Percentiles rank a stretch among this genome's conserved stretches.
Evolutionary conservation across 2,797 vertebrate genomes (phyloP).

Genomic region (Jordanella pulchra): DNA sequence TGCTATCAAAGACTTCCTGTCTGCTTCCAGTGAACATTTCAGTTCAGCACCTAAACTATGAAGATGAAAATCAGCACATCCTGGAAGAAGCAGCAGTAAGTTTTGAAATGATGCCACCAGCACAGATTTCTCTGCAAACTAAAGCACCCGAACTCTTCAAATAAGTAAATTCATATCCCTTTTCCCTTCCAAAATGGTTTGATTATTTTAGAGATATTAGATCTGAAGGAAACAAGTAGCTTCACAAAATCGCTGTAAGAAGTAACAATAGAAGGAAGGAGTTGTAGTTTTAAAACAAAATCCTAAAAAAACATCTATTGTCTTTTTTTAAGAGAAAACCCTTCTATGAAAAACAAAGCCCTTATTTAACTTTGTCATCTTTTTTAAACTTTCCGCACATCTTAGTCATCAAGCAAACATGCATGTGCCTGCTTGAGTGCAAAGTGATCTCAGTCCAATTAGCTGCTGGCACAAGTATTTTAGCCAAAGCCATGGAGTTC

Average conservation of each 20-base stretch:
- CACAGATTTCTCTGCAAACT: not conserved
- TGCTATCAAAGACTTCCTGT: not conserved
- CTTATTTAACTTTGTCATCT: not conserved
- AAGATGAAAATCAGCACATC: conserved; percentile 10
- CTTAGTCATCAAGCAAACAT: conserved; percentile 32
- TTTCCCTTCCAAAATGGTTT: not conserved
- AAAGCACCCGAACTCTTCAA: not conserved
- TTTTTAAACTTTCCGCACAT: conserved; percentile 23
- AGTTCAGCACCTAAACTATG: not conserved
- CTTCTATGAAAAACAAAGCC: not conserved
- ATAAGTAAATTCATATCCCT: not conserved
- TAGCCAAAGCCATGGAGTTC: conserved; percentile 12
- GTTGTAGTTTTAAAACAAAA: not conserved
- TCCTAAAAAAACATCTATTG: not conserved
- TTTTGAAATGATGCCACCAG: not conserved
- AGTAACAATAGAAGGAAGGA: not conserved
- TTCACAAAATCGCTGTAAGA: too few relatives aligned
- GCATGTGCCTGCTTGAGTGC: conserved; percentile 39
- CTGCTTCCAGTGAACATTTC: not conserved
- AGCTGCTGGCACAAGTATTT: conserved; percentile 25
- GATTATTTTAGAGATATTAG: not conserved
- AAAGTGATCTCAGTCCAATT: conserved; percentile 58
- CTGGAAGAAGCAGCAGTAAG: not conserved
- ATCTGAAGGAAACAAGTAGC: not conserved
- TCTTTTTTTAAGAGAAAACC: not conserved